Evolutionary conservation across 2,113 vertebrate species (phyloP), one percentile per base, ranked within the genome.

Genomic region (Macquaria australasica): DNA sequence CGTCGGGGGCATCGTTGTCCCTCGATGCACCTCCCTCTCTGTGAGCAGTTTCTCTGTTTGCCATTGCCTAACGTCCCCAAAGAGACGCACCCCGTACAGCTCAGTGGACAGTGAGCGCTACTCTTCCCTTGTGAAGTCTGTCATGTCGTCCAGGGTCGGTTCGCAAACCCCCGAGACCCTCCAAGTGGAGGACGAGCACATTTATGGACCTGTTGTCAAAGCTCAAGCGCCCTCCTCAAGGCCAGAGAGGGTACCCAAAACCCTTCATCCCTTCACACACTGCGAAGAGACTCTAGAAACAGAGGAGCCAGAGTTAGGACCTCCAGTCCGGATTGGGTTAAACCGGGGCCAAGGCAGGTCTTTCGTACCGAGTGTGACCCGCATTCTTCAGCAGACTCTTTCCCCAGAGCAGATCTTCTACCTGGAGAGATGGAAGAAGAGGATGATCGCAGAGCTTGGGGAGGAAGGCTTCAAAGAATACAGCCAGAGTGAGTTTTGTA

Each of bases 371-470:
- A 99, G 98, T 21, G 98, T 99, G 77, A 99, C 98, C 3, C 94
- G 90, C 9, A 85, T 99, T 66, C 96, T 99, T 45, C 97, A 99
- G n/a, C 94, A 97, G 88, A 99, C 98, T 0, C 94, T 99, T 83
- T 95, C 98, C 6, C 87, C 93, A 0, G 94, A 97, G 72, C 98
- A 99, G 90, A 67, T 90, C 23, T 97, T 97, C 87, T 96, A 94
- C 82, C 92, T 99, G 87, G 97, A 99, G 81, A 97, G 97, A 20
- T 99, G 98, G 98, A 98, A 95, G 90, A 96, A 92, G 85, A 97
- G 74, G 81, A 99, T 98, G 98, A 94, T 97, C 62, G 91, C 91
- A 56, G 88, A 99, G 74, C 96, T 99, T 5, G 98, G 98, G 84
- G 95, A 97, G 79, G 96, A 97, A 43, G 98, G 98, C 48, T 99